Conservation (phyloP, 2,113 vertebrate species). For the Sporophila hypoxantha region DNA sequence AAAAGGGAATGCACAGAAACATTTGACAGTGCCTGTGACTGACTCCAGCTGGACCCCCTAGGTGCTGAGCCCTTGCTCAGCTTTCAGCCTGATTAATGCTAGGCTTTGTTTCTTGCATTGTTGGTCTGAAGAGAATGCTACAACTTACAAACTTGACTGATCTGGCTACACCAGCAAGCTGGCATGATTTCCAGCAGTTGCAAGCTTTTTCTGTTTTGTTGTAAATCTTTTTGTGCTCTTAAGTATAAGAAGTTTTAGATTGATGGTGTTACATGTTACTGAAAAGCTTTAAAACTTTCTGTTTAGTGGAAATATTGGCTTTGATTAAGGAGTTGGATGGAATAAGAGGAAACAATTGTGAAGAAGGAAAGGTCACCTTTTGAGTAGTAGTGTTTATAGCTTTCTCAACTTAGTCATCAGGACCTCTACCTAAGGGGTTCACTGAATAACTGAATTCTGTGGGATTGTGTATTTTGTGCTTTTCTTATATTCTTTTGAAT, state of each 20-base stretch:
- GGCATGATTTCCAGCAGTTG: background rate
- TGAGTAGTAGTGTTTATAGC: background rate
- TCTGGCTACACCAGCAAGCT: background rate
- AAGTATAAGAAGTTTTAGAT: background rate
- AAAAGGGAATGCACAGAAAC: background rate
- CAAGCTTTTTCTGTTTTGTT: background rate
- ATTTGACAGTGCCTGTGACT: background rate
- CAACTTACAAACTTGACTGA: rapidly evolving
- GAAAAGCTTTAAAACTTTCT: background rate
- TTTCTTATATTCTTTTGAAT: background rate
- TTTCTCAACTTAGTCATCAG: background rate
- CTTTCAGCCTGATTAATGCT: background rate
- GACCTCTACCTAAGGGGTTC: background rate
- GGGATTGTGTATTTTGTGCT: background rate
- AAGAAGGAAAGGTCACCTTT: background rate
- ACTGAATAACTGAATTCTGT: background rate
- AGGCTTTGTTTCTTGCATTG: background rate
- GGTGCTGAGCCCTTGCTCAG: background rate
- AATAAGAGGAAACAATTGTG: background rate
- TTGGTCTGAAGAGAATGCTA: background rate
- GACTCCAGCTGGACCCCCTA: background rate
- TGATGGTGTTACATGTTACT: background rate
- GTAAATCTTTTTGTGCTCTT: background rate
- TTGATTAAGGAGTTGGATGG: background rate
- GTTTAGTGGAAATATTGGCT: background rate